Conservation (phyloP, 1,140 invertebrate species). For the Gryon sp. region DNA sequence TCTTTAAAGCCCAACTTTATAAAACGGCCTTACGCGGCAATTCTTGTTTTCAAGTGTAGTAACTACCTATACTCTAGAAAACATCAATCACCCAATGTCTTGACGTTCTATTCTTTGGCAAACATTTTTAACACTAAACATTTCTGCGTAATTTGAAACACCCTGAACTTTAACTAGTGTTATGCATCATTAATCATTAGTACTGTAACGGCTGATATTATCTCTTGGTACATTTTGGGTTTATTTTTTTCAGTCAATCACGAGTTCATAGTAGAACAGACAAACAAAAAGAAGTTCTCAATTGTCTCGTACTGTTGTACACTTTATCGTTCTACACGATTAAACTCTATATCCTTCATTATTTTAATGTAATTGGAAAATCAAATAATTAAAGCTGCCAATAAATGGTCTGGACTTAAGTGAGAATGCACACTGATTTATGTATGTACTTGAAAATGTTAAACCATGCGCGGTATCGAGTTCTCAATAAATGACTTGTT, state of each 20-base stretch:
- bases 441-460: not conserved
- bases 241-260: slow-evolving; percentile 26
- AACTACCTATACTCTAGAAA: slow-evolving; percentile 21
- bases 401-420: slow-evolving; percentile 7
- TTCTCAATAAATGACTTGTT: too few species aligned
- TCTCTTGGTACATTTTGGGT: too few species aligned
- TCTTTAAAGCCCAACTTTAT: slow-evolving; percentile 10
- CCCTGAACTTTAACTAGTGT: slow-evolving; percentile 1
- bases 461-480: too few species aligned
- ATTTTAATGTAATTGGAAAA: slow-evolving; percentile 19
- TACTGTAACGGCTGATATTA: slow-evolving; percentile 22
- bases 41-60: slow-evolving; percentile 1
- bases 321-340: slow-evolving; percentile 23
- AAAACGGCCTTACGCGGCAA: not conserved
- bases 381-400: slow-evolving; percentile 2
- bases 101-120: slow-evolving; percentile 35
- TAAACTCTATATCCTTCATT: slow-evolving; percentile 15
- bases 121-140: slow-evolving; percentile 19
- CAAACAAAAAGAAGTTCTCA: too few species aligned
- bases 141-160: slow-evolving; percentile 27
- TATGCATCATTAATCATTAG: slow-evolving; percentile 52
- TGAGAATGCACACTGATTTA: not conserved
- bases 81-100: slow-evolving; percentile 41
- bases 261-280: slow-evolving; percentile 19
- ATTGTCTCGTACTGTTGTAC: slow-evolving; percentile 19